Evolutionary conservation across 2,113 vertebrate species (phyloP).

Genomic region (Kobus ellipsiprymnus): DNA sequence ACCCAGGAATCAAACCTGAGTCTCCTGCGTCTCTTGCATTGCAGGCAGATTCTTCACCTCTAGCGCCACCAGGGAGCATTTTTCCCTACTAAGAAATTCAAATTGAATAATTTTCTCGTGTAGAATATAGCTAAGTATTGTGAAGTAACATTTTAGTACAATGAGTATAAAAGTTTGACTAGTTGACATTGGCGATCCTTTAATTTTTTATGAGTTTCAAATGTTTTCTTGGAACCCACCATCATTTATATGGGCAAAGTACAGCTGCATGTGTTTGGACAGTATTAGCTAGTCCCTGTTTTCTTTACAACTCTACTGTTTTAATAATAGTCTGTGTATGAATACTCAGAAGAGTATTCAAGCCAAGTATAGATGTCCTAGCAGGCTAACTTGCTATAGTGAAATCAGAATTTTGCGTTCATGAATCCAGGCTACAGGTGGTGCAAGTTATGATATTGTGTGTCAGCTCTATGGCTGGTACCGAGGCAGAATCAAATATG

Average conservation of each 20-base stretch:
- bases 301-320: background rate
- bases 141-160: background rate
- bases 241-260: background rate
- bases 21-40: background rate
- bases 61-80: background rate
- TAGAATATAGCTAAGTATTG: background rate
- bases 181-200: background rate
- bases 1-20: background rate
- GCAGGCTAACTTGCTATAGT: background rate
- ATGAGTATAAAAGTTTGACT: background rate
- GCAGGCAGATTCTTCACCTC: background rate
- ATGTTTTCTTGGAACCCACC: background rate
- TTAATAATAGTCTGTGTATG: background rate
- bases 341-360: background rate
- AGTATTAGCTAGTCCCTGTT: background rate
- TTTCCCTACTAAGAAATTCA: background rate
- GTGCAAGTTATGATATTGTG: background rate
- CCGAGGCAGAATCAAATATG: background rate
- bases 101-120: background rate
- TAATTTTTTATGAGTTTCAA: background rate
- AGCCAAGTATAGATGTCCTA: background rate
- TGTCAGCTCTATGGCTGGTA: background rate
- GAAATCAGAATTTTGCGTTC: background rate
- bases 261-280: background rate
- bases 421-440: background rate